Percentiles rank a stretch among this genome's conserved stretches.
phyloP scores from a whole-genome alignment of 2,113 vertebrate species.

The Notarius quadriscutis region DNA sequence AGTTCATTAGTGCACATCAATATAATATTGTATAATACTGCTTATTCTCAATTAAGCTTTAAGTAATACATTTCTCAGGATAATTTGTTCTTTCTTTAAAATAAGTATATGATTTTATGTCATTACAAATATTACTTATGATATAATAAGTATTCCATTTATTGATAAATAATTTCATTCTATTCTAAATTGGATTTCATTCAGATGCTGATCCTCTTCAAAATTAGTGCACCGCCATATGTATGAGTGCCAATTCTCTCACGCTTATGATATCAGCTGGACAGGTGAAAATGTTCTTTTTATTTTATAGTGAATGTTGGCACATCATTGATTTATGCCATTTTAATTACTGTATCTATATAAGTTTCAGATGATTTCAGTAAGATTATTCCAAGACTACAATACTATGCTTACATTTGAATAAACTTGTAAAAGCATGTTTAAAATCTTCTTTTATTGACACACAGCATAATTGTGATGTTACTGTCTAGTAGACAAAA shows the following conservation, averaged over 20 bases:
- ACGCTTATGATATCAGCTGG: conserved; percentile 4
- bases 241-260: background rate
- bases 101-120: background rate
- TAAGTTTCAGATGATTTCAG: background rate
- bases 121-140: background rate
- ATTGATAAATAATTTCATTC: conserved; percentile 9
- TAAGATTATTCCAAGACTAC: conserved; percentile 3
- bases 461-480: background rate
- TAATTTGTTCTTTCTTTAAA: background rate
- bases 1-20: background rate
- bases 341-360: background rate
- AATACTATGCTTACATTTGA: conserved; percentile 10
- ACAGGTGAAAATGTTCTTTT: background rate
- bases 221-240: background rate
- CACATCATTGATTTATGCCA: background rate
- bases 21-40: background rate
- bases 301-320: conserved; percentile 3
- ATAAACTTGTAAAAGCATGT: background rate
- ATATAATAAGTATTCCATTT: background rate
- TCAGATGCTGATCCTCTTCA: background rate
- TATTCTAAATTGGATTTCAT: conserved; percentile 17
- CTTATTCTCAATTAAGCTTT: background rate
- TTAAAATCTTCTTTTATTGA: background rate
- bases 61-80: conserved; percentile 11
- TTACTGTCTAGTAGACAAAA: background rate